Conservation (phyloP, 2,113 vertebrate genomes). For the Anoplopoma fimbria region DNA sequence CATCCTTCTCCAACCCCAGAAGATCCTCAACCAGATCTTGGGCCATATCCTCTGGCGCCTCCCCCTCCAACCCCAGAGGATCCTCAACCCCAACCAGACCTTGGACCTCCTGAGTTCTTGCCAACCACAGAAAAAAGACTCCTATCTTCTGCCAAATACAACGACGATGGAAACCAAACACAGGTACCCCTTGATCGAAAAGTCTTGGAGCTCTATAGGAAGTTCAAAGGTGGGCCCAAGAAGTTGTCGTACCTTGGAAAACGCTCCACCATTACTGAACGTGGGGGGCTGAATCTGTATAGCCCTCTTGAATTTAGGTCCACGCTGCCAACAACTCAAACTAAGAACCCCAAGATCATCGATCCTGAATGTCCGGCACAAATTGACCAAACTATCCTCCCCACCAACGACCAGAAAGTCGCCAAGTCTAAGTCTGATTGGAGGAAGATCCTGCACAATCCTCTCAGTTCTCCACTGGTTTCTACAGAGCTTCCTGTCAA, state of each 20-base stretch:
- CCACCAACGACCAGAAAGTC: no score
- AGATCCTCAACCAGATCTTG: no score
- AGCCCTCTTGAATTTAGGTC: no score
- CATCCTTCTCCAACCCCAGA: no score
- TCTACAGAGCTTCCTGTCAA: background rate
- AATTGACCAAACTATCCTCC: no score
- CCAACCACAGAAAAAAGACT: background rate
- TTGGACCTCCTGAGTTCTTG: background rate
- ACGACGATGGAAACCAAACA: background rate
- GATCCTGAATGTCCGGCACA: no score
- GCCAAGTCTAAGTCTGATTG: no score
- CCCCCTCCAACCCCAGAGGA: background rate
- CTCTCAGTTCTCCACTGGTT: background rate
- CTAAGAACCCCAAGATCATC: no score
- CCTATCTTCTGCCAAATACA: background rate
- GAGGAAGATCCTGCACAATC: slow-evolving; percentile 5
- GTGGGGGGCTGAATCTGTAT: no score
- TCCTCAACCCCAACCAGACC: background rate
- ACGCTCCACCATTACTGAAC: background rate
- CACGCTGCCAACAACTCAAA: no score
- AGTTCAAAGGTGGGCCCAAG: background rate
- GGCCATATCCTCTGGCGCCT: background rate
- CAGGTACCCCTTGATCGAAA: background rate
- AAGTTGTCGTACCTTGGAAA: background rate
- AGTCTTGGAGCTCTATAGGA: background rate